phyloP scores from a whole-genome alignment of 2,888 invertebrate species.

The Drosophila lacicola region DNA sequence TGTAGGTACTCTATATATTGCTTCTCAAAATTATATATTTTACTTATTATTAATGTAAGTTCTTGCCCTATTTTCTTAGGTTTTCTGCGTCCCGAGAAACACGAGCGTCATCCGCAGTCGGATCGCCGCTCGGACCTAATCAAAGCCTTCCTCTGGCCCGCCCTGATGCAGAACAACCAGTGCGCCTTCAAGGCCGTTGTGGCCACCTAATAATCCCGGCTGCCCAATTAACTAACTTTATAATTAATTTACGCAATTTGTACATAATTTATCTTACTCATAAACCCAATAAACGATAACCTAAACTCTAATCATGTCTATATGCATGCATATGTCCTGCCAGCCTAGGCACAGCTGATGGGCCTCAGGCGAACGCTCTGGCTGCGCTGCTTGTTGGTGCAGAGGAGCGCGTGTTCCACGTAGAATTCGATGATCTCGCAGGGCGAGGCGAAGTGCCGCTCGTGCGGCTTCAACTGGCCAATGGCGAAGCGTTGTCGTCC shows the following conservation, averaged over 20 bases:
- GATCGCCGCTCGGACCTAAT: conserved; percentile 91
- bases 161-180: conserved; percentile 90
- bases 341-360: conserved; percentile 66
- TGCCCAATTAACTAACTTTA: conserved; percentile 1
- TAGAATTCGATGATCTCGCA: conserved; percentile 84
- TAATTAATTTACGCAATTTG: conserved; percentile 53
- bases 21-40: not conserved
- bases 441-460: conserved; percentile 81
- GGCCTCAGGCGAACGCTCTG: conserved; percentile 79
- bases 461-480: conserved; percentile 82
- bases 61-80: conserved; percentile 82
- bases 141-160: conserved; percentile 94
- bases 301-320: conserved; percentile 24
- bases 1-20: too few species aligned
- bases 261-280: conserved; percentile 60
- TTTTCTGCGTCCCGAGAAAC: conserved; percentile 90
- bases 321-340: not conserved
- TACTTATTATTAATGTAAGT: not conserved
- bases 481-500: conserved; percentile 79
- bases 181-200: conserved; percentile 95
- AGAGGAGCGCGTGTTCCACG: conserved; percentile 78
- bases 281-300: conserved; percentile 60
- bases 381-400: conserved; percentile 82
- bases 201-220: conserved; percentile 87
- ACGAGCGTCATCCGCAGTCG: conserved; percentile 92